Conservation (phyloP, 2,888 invertebrate species). For the Aphodius granarius region DNA sequence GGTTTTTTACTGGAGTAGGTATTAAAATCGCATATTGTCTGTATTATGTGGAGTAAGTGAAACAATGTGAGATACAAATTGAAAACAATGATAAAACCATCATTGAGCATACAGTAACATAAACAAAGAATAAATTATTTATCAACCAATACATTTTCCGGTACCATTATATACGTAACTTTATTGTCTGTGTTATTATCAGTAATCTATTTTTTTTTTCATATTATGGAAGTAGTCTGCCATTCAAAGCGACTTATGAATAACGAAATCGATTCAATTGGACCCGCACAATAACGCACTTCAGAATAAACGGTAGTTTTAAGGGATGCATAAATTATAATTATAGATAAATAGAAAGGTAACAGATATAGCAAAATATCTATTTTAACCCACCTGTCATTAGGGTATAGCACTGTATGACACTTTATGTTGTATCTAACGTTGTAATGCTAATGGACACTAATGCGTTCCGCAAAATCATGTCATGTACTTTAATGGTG, state of each 20-base stretch:
- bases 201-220: background rate
- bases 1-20: too few relatives aligned
- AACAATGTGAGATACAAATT: too few relatives aligned
- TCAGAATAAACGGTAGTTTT: background rate
- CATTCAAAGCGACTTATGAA: background rate
- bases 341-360: background rate
- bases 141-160: too few relatives aligned
- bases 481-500: slow-evolving; percentile 12
- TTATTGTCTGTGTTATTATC: too few relatives aligned
- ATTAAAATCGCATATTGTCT: too few relatives aligned
- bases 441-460: slow-evolving; percentile 8
- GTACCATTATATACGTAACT: too few relatives aligned
- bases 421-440: background rate
- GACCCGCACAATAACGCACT: background rate
- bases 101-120: background rate
- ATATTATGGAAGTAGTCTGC: background rate
- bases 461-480: slow-evolving; percentile 6
- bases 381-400: background rate
- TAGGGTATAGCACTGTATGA: background rate
- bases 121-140: background rate
- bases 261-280: background rate
- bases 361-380: background rate
- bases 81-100: background rate
- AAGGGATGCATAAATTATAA: background rate
- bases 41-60: too few relatives aligned